Percentiles rank a stretch among this genome's conserved stretches.
phyloP scores from a whole-genome alignment of 2,113 vertebrate species.

The Zosterops hypoxanthus region DNA sequence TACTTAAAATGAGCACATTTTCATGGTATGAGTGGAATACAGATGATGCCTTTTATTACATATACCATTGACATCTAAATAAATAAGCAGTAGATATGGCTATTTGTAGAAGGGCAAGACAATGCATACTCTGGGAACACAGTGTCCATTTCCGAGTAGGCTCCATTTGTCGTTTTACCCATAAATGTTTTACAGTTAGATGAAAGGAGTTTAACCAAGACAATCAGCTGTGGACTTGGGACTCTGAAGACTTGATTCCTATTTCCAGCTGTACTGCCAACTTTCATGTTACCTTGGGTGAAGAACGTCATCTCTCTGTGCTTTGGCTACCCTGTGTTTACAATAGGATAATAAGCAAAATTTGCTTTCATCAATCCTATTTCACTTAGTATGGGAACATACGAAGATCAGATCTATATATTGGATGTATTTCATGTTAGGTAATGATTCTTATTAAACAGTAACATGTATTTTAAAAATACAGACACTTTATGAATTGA shows the following conservation, averaged over 20 bases:
- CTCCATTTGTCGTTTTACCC: neutral
- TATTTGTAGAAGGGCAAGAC: neutral
- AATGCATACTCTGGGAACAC: neutral
- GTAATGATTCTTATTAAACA: neutral
- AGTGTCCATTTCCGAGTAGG: neutral
- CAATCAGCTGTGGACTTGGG: neutral
- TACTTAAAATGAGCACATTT: neutral
- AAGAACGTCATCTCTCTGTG: neutral
- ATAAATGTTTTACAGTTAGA: neutral
- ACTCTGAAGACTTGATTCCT: neutral
- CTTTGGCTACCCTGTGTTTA: constrained; percentile 4
- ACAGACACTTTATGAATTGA: neutral
- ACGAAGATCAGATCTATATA: neutral
- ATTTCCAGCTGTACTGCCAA: neutral
- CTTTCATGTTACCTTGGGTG: neutral
- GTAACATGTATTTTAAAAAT: neutral
- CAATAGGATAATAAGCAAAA: neutral
- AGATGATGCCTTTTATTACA: neutral
- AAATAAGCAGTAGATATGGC: neutral
- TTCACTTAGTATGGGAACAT: neutral
- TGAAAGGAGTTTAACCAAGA: neutral
- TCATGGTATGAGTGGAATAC: neutral
- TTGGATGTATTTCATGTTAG: neutral
- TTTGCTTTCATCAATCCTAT: neutral
- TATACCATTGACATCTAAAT: neutral